Evolutionary conservation across 2,797 vertebrate species (phyloP).

Genomic region (Oreochromis grahami): DNA sequence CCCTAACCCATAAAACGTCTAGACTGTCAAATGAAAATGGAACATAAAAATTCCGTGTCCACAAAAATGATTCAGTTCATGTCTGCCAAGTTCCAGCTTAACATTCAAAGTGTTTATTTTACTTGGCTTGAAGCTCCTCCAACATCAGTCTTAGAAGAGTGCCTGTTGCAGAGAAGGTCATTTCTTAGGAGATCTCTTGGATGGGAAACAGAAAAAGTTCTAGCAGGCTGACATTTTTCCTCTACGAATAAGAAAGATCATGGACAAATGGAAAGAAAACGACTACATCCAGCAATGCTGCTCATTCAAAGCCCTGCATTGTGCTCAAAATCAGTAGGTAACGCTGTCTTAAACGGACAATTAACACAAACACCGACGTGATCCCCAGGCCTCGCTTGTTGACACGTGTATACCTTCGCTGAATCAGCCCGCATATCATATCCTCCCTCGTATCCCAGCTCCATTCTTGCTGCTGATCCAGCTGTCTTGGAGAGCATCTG

Average conservation of each 20-base stretch:
- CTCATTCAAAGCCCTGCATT: not conserved
- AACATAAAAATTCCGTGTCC: conserved; percentile 70
- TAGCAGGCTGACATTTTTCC: conserved; percentile 1
- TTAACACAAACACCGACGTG: conserved; percentile 18
- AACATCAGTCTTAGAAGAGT: conserved; percentile 67
- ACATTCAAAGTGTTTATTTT: conserved; percentile 77
- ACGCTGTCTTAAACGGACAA: conserved; percentile 31
- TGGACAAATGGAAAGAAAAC: conserved; percentile 19
- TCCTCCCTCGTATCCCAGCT: conserved; percentile 34
- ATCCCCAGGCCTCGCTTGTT: conserved; percentile 43
- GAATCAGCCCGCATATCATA: conserved; percentile 41
- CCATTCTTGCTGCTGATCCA: conserved; percentile 57
- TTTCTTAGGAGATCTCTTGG: conserved; percentile 54
- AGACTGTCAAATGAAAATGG: conserved; percentile 72
- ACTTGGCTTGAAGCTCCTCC: conserved; percentile 67
- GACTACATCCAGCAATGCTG: not conserved
- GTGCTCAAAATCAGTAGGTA: conserved; percentile 11
- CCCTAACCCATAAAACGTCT: conserved; percentile 68
- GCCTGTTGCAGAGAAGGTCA: conserved; percentile 58
- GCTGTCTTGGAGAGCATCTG: conserved; percentile 73
- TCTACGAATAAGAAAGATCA: conserved; percentile 31
- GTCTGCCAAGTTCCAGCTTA: conserved; percentile 72
- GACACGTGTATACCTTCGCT: conserved; percentile 46
- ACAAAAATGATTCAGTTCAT: conserved; percentile 52
- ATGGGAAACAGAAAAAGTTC: conserved; percentile 32